Conservation (phyloP, 2,888 invertebrate species). For the Synergus umbraculus region DNA sequence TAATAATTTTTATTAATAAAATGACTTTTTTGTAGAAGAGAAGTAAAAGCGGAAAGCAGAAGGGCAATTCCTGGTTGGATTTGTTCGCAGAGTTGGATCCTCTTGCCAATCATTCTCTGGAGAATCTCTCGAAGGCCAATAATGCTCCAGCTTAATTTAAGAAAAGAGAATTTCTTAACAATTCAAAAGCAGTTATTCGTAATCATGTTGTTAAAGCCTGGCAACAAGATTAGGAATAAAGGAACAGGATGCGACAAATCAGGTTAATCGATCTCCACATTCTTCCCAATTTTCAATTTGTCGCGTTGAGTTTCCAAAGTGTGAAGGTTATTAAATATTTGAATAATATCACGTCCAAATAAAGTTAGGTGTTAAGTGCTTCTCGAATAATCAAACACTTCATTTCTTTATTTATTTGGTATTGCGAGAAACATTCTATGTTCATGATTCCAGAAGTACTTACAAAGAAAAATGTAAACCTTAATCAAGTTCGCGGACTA, state of each 20-base stretch:
- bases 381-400: slow-evolving; percentile 37
- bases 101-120: slow-evolving; percentile 88
- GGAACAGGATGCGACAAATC: neutral
- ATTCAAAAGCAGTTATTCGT: neutral
- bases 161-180: neutral
- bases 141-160: slow-evolving; percentile 71
- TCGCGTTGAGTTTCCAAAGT: neutral
- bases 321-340: slow-evolving; percentile 40
- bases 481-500: slow-evolving; percentile 25
- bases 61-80: slow-evolving; percentile 88
- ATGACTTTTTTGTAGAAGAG: slow-evolving; percentile 60
- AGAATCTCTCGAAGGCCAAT: slow-evolving; percentile 67
- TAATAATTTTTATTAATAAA: slow-evolving; percentile 8
- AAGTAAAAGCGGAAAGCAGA: slow-evolving; percentile 71
- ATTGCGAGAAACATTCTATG: slow-evolving; percentile 34
- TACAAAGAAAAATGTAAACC: slow-evolving; percentile 23
- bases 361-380: slow-evolving; percentile 26
- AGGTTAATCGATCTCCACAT: neutral
- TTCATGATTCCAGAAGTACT: slow-evolving; percentile 34
- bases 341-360: slow-evolving; percentile 14
- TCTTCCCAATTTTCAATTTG: slow-evolving; percentile 6
- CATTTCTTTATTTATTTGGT: slow-evolving; percentile 39
- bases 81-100: slow-evolving; percentile 96
- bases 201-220: slow-evolving; percentile 33
- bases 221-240: slow-evolving; percentile 7